A percentile compares a stretch with the other conserved stretches of the same genome.
phyloP scores from a whole-genome alignment of 2,113 vertebrate genomes.

The Cynopterus brachyotis region DNA sequence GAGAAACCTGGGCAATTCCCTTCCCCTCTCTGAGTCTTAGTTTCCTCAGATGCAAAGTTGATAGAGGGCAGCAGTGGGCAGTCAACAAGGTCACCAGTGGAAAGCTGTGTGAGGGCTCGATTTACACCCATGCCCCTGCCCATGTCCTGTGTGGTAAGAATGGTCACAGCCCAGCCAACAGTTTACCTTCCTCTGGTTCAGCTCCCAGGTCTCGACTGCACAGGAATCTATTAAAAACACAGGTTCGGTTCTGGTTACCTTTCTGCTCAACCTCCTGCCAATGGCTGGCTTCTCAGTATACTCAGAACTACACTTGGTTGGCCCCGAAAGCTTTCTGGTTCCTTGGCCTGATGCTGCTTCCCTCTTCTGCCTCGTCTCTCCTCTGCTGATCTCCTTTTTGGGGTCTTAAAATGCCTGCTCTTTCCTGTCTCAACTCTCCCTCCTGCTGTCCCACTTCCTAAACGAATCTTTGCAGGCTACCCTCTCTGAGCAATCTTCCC shows the following conservation, averaged over 20 bases:
- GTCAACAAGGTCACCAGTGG: neutral
- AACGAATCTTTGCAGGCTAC: neutral
- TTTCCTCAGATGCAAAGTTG: neutral
- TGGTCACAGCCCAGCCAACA: accelerated
- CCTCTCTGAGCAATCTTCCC: neutral
- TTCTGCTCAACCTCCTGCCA: accelerated
- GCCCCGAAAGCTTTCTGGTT: neutral
- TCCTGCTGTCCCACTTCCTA: neutral
- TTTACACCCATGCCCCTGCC: neutral
- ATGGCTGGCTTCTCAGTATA: neutral
- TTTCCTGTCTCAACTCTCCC: neutral
- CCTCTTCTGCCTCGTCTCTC: neutral
- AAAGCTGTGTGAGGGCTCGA: accelerated
- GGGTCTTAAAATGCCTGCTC: neutral
- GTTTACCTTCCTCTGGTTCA: neutral
- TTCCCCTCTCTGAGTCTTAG: neutral
- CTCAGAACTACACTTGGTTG: neutral
- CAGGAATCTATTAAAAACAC: neutral
- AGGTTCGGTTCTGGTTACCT: neutral
- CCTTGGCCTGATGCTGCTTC: accelerated
- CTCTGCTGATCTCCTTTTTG: neutral
- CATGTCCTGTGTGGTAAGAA: neutral
- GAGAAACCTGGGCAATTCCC: neutral
- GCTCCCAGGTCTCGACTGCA: neutral
- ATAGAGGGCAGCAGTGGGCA: neutral